A percentile compares a stretch with the other conserved stretches of the same genome.
These are phyloP conservation scores for Acleris holmiana DNA, from an alignment of 2,888 invertebrate genomes.

Conservation along the genomic window DNA sequence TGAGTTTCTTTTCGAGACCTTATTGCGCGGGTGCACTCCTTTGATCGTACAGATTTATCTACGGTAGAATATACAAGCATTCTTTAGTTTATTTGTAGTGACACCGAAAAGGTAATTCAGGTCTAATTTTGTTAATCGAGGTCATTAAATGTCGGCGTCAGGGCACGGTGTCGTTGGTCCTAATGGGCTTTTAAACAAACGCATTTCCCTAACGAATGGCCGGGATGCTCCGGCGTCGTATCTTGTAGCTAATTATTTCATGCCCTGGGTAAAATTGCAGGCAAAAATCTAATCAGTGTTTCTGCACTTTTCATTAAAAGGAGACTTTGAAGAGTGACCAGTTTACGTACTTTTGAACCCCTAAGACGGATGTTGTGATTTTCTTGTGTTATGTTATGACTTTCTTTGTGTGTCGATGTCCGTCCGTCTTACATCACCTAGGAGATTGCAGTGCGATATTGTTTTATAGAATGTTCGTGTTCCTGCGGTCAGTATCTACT, in stretches of 20 bases:
- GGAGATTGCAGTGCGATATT: no score
- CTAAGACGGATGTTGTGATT: no score
- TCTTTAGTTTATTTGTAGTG: conserved; percentile 26
- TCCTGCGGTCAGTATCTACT: no score
- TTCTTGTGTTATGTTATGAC: no score
- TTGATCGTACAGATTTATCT: conserved; percentile 1
- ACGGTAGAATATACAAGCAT: background rate
- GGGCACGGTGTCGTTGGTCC: conserved; percentile 46
- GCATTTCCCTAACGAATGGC: conserved; percentile 50
- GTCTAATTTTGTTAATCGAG: conserved; percentile 55
- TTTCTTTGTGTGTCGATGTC: no score
- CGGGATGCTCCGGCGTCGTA: conserved; percentile 39
- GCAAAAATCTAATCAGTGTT: conserved; percentile 2
- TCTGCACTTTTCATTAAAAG: conserved; percentile 13
- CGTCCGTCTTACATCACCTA: no score
- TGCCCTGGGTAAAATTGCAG: conserved; percentile 18
- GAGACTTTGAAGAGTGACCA: background rate
- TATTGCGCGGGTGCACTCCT: conserved; percentile 10
- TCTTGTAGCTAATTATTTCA: conserved; percentile 37
- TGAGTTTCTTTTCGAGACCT: conserved; percentile 10
- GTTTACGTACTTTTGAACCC: no score
- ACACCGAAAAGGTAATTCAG: conserved; percentile 48
- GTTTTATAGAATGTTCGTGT: no score
- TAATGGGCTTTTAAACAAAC: conserved; percentile 52
- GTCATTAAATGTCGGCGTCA: conserved; percentile 54